Base-by-base conservation (phyloP, 2,888 invertebrate species). In the Catocala nupta region DNA sequence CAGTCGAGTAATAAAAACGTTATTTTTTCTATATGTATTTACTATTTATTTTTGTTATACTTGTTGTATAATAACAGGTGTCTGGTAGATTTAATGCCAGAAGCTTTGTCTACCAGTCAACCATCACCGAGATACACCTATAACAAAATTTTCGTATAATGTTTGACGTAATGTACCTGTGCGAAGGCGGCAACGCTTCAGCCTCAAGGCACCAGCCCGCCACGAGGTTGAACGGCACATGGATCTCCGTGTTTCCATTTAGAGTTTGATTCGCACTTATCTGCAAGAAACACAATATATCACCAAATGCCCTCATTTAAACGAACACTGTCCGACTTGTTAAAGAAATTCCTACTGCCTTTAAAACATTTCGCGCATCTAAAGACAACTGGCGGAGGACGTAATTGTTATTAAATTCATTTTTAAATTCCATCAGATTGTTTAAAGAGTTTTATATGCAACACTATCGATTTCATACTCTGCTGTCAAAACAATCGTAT, bases 141-240 rank as follows among this genome's bases (percentile, higher is more conserved):
- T 55, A 36, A n/a, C 8, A 39, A 9, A 0, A 7, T 39, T 39
- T 39, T 9, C 0, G 13, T 7, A n/a, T 12, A 45, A 45, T 12
- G 5, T 13, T 2, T 6, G 5, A 7, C 9, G 16, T 34, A 61
- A 63, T 63, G 34, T 60, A 93, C 93, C 93, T 97, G 90, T 96
- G 98, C 47, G 96, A 95, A 10, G 94, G 84, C 51, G 97, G 96
- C 73, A 98, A 90, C n/a, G 96, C 95, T 57, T 98, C 95, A 0
- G 98, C 98, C 86, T 98, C 98, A 89, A 99, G 98, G 86, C 99
- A 98, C 99, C 99, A 99, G 13, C 99, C 98, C 50, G 98, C 96
- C 80, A 99, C 97, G 69, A 98, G 95, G 68, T 97, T 97, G 77
- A 98, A 94, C 0, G 99, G 99, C 50, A 94, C 94, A 60, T 94